phyloP scores from a whole-genome alignment of 2,797 vertebrate genomes.

The Pantherophis alleghaniensis region DNA sequence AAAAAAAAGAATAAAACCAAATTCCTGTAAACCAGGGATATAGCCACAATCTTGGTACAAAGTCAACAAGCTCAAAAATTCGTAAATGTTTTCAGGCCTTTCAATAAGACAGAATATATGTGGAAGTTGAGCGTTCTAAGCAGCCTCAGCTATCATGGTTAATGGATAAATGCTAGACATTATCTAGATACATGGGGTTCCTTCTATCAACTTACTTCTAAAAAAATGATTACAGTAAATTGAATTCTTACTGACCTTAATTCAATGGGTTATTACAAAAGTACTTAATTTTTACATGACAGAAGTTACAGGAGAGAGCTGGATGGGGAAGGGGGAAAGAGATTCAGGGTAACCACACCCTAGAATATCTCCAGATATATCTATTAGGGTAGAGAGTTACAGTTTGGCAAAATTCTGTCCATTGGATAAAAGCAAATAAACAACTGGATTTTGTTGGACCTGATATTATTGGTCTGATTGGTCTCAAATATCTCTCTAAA shows the following conservation, averaged over 20 bases:
- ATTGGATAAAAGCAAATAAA: background rate
- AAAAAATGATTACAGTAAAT: background rate
- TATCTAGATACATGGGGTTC: background rate
- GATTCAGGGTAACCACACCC: background rate
- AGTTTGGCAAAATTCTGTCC: background rate
- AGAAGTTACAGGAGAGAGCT: background rate
- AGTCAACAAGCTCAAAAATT: background rate
- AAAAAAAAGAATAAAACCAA: background rate
- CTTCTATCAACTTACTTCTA: background rate
- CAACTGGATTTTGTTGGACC: background rate
- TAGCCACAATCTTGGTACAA: background rate
- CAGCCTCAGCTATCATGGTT: background rate
- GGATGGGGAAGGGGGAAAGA: background rate
- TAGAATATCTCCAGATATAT: background rate
- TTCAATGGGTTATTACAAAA: background rate
- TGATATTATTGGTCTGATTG: background rate
- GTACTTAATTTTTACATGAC: background rate
- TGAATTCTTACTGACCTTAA: background rate
- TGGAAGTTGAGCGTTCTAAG: background rate
- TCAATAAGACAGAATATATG: background rate
- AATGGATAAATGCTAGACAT: background rate
- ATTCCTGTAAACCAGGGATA: background rate
- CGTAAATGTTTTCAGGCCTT: background rate
- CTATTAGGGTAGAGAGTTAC: background rate
- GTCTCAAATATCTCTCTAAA: background rate